Evolutionary conservation across 2,797 vertebrate genomes (phyloP), one percentile per base, ranked within the genome.

Genomic region (Chaunax sp.): DNA sequence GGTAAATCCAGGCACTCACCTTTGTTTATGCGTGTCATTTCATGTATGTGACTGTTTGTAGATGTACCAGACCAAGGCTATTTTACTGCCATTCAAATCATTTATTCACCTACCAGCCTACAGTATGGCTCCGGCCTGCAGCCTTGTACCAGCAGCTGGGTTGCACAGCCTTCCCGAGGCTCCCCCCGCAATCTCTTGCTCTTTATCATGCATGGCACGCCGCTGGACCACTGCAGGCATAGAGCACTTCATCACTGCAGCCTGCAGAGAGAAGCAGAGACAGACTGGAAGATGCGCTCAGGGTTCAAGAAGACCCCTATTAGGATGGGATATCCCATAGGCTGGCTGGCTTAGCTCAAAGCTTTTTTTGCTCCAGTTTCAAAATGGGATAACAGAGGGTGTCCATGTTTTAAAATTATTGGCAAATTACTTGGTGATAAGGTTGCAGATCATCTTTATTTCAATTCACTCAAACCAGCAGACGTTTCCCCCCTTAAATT

Each of bases 151-250:
- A 59, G 78, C 84, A 85, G 88, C 82, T 82, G 83, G 74, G 75
- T 72, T 72, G 72, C 76, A 60, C 75, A 79, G 72, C 69, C 64
- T 72, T 85, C 74, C 68, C 62, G 75, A 66, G 74, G 78, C 80
- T 78, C 75, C 77, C 77, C 77, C 68, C 46, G 69, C 82, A 64
- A 63, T 73, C 61, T 45, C 73, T 71, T n/a, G 50, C 88, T 87
- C 61, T 90, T 92, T 90, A 88, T 91, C 83, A 92, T 91, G 89
- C 89, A 88, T 13, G 67, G 72, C 84, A 83, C 87, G 88, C 75
- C 14, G 51, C 81, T 80, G 91, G 80, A 86, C 84, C 58, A 81
- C 82, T 87, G 84, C 81, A 90, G 80, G 82, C 75, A 18, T 78
- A 72, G 77, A 86, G 78, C 86, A 87, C 84, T 90, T 91, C 89